phyloP scores from a whole-genome alignment of 2,113 vertebrate species.

The Chinchilla lanigera region DNA sequence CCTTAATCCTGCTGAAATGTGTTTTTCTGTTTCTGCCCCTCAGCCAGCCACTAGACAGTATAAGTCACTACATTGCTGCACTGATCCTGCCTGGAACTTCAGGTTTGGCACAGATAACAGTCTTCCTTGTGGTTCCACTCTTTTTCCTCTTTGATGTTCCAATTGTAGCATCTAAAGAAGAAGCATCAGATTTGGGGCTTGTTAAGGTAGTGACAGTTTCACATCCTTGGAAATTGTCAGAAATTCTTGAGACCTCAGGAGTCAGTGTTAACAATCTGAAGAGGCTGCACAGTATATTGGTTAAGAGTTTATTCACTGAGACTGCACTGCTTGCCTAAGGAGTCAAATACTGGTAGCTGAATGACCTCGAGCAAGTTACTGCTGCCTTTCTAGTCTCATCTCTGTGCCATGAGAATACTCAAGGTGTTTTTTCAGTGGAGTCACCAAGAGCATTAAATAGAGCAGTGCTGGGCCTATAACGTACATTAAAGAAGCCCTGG shows the following conservation, averaged over 20 bases:
- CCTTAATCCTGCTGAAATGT: not conserved
- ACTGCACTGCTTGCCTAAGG: not conserved
- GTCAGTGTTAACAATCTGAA: not conserved
- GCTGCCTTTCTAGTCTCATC: not conserved
- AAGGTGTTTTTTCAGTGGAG: not conserved
- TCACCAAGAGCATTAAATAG: not conserved
- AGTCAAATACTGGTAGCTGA: not conserved
- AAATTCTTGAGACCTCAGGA: not conserved
- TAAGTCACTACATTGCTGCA: not conserved
- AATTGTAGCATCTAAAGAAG: not conserved
- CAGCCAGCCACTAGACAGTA: not conserved
- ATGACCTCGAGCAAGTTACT: not conserved
- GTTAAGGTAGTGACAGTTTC: not conserved
- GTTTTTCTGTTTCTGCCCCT: not conserved
- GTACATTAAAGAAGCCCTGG: not conserved
- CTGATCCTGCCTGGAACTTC: not conserved
- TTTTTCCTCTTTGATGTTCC: not conserved
- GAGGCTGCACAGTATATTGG: not conserved
- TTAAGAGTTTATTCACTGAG: slow-evolving; percentile 3
- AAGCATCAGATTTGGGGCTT: not conserved
- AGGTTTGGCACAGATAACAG: not conserved
- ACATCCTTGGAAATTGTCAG: slow-evolving; percentile 26
- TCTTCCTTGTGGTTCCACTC: not conserved
- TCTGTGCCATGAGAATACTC: not conserved
- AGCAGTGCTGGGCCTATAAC: not conserved